phyloP scores from a whole-genome alignment of 2,797 vertebrate genomes.

The Premnoplex brunnescens region DNA sequence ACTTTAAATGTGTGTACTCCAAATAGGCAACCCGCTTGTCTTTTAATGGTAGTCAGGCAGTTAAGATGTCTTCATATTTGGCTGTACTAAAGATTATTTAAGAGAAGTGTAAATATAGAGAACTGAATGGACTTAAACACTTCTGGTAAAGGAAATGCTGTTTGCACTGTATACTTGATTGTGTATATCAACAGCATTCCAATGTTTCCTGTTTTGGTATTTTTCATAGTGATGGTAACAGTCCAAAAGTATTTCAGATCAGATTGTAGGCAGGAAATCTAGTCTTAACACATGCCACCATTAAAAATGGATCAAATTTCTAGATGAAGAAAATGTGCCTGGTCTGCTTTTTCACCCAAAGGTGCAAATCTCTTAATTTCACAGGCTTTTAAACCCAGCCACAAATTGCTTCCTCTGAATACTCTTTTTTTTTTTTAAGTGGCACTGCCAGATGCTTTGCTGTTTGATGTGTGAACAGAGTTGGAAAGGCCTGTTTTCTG shows the following conservation, averaged over 20 bases:
- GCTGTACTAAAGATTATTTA: not conserved
- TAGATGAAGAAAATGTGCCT: not conserved
- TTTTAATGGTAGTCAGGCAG: not conserved
- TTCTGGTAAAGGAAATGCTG: constrained; percentile 64
- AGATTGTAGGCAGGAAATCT: constrained; percentile 53
- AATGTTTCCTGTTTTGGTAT: constrained; percentile 48
- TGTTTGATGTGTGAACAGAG: not conserved
- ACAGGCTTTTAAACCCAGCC: not conserved
- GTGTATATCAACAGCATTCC: constrained; percentile 64
- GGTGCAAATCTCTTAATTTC: not conserved
- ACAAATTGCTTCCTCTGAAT: not conserved
- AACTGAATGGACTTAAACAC: not conserved
- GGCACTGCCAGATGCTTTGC: not conserved
- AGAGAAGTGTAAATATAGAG: not conserved
- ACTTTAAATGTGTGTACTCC: not conserved
- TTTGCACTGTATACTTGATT: constrained; percentile 55
- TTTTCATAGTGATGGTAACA: constrained; percentile 9
- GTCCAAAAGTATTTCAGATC: constrained; percentile 52
- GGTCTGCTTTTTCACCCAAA: not conserved
- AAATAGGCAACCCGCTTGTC: not conserved
- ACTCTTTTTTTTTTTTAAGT: not conserved
- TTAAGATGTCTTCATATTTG: not conserved
- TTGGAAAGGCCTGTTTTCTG: not conserved
- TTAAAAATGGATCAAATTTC: constrained; percentile 2
- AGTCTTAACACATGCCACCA: not conserved